These are phyloP conservation scores for Lineus longissimus DNA, from an alignment of 1,140 invertebrate genomes.

Conservation along the genomic window DNA sequence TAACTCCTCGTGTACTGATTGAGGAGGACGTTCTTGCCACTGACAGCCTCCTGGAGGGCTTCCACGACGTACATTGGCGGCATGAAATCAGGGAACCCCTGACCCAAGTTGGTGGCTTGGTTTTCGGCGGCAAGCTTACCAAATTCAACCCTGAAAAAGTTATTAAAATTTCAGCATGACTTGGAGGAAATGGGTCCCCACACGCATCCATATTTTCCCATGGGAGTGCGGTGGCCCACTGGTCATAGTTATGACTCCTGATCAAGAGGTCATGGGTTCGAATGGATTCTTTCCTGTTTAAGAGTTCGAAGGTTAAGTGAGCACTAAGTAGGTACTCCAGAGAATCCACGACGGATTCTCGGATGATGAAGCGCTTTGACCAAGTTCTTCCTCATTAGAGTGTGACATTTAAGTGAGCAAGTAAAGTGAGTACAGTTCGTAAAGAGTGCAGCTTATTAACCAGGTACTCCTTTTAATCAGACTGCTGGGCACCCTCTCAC, in stretches of 20 bases:
- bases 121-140: slow-evolving; percentile 79
- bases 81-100: slow-evolving; percentile 95
- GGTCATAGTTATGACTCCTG: background rate
- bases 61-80: slow-evolving; percentile 80
- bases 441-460: too few relatives aligned
- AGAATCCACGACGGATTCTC: too few relatives aligned
- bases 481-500: too few relatives aligned
- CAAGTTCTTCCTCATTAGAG: too few relatives aligned
- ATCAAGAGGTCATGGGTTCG: background rate
- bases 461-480: too few relatives aligned
- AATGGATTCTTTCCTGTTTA: background rate
- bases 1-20: slow-evolving; percentile 78
- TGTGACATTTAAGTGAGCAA: too few relatives aligned
- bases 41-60: slow-evolving; percentile 67
- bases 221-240: background rate
- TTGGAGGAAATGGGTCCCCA: background rate
- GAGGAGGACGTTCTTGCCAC: slow-evolving; percentile 69
- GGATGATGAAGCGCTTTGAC: too few relatives aligned
- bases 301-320: too few relatives aligned
- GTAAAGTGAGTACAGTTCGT: too few relatives aligned
- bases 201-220: background rate
- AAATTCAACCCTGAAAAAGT: slow-evolving; percentile 84
- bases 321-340: too few relatives aligned
- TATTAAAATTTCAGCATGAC: background rate
- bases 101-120: slow-evolving; percentile 92